A percentile compares a stretch with the other conserved stretches of the same genome.
Evolutionary conservation across 2,113 vertebrate genomes (phyloP).

Genomic region (Misgurnus mizolepis): DNA sequence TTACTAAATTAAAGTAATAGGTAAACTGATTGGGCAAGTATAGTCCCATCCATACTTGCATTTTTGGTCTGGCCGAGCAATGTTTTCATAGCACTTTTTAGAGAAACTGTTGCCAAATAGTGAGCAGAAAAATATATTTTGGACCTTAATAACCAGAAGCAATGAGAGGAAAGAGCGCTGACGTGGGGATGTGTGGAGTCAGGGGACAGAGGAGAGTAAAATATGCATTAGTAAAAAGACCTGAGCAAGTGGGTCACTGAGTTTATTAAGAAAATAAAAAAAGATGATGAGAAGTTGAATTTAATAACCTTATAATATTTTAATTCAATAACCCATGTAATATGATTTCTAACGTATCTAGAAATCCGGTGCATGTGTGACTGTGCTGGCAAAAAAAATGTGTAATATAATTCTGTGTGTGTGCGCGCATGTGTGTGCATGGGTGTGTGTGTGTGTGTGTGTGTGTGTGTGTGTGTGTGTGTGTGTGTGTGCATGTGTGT

Average conservation of each 20-base stretch:
- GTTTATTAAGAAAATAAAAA: slow-evolving; percentile 23
- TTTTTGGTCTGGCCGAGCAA: too few relatives aligned
- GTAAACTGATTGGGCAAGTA: too few relatives aligned
- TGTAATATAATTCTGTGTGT: background rate
- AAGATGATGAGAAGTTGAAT: slow-evolving; percentile 16
- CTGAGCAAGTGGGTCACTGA: slow-evolving; percentile 24
- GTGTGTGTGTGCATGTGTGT: too few relatives aligned
- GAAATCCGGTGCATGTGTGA: background rate
- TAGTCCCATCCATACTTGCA: too few relatives aligned
- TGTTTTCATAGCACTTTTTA: too few relatives aligned
- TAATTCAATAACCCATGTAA: slow-evolving; percentile 7
- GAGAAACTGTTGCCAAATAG: too few relatives aligned
- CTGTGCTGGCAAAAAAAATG: background rate
- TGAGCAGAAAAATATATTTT: too few relatives aligned
- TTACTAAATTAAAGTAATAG: too few relatives aligned
- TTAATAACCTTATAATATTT: slow-evolving; percentile 17
- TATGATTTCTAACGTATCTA: slow-evolving; percentile 2
- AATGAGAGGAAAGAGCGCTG: background rate
- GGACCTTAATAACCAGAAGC: too few relatives aligned
- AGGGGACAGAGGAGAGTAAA: slow-evolving; percentile 27
- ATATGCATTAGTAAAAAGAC: slow-evolving; percentile 36
- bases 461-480: too few relatives aligned
- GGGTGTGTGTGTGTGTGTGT: slow-evolving; percentile 12
- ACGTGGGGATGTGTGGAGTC: background rate
- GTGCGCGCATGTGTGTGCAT: background rate